phyloP scores from a whole-genome alignment of 2,888 invertebrate genomes.

The Chrysolina americana region DNA sequence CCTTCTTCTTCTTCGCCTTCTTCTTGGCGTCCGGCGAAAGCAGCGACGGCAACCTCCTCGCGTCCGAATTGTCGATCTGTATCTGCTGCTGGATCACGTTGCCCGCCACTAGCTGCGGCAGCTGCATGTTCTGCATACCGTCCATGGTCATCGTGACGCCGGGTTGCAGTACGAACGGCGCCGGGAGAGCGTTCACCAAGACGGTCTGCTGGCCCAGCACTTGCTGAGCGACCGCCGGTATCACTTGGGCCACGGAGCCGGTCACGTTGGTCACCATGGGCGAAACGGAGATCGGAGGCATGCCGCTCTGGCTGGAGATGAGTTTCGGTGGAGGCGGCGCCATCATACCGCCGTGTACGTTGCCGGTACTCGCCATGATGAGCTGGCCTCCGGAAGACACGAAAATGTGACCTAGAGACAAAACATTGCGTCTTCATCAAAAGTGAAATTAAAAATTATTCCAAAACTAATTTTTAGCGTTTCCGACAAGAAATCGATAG shows the following conservation, averaged over 20 bases:
- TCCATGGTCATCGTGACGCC: conserved; percentile 82
- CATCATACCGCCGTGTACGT: conserved; percentile 74
- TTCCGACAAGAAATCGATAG: no score
- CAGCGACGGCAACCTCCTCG: conserved; percentile 67
- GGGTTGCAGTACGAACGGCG: conserved; percentile 85
- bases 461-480: no score
- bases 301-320: conserved; percentile 55
- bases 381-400: conserved; percentile 84
- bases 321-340: conserved; percentile 73
- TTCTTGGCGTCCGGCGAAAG: conserved; percentile 81
- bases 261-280: conserved; percentile 78
- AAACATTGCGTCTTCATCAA: neutral
- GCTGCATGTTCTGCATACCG: conserved; percentile 77
- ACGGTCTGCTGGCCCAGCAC: conserved; percentile 84
- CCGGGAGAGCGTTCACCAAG: conserved; percentile 84
- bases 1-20: conserved; percentile 81
- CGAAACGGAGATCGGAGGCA: conserved; percentile 76
- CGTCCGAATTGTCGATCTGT: conserved; percentile 74
- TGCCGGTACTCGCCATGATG: conserved; percentile 75
- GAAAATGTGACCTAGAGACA: conserved; percentile 80
- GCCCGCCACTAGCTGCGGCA: conserved; percentile 80
- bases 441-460: no score
- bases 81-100: conserved; percentile 75
- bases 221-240: conserved; percentile 76
- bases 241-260: conserved; percentile 77